Evolutionary conservation across 2,797 vertebrate species (phyloP), one percentile per base, ranked within the genome.

Genomic region (Mus minutoides): DNA sequence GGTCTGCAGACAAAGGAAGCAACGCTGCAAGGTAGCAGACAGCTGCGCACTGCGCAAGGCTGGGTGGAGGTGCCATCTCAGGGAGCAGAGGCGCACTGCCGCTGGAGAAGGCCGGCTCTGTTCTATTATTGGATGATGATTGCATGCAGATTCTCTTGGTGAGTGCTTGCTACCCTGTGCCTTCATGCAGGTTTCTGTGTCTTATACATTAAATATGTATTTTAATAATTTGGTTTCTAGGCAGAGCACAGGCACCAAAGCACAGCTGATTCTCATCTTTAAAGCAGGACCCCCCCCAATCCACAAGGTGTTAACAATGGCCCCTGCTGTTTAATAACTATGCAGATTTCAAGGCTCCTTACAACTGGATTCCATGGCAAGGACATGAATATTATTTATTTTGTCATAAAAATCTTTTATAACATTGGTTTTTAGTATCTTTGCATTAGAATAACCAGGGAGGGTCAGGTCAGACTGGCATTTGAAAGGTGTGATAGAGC

Each of bases 171-270:
- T 76, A 52, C 60, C 62, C 34, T 64, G 64, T 49, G 56, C 31
- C 64, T 79, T 43, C n/a, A 64, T 80, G 9, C 34, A n/a, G 4
- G 40, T 75, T 76, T 71, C 31, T 82, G 43, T 62, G 58, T 83
- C 22, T 92, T 69, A 90, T 83, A 54, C 4, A 94, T 60, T n/a
- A 92, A 83, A 79, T 69, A 58, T 78, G 6, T 29, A 46, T 60
- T 78, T 6, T 40, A 89, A 76, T 84, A 95, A 34, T 67, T 82
- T 52, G 60, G 58, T n/a, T 89, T 94, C 56, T 80, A 76, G 75
- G 56, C 10, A 56, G 22, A 54, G 43, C 3, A 1, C 46, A 14
- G 58, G 37, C 12, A 49, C 0, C 90, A 71, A 94, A 58, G 7
- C 56, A 6, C 17, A 19, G 9, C 84, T 76, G 94, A 62, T 49